A percentile compares a stretch with the other conserved stretches of the same genome.
Evolutionary conservation across 1,140 invertebrate species (phyloP).

Genomic region (Antheraea mylitta): DNA sequence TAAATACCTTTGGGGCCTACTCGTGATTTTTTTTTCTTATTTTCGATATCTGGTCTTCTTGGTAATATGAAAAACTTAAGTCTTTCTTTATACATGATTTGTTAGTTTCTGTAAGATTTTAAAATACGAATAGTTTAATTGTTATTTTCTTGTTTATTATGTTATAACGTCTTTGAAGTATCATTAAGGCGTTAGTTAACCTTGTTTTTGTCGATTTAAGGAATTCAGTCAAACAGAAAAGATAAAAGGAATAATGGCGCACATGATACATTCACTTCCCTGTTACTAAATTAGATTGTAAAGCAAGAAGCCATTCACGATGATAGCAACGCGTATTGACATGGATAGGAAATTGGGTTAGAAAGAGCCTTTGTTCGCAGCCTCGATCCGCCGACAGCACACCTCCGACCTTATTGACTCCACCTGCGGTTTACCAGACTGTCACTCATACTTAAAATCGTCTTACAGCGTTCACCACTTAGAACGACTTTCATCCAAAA

Average conservation of each 20-base stretch:
- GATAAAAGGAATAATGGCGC: slow-evolving; percentile 3
- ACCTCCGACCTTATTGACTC: slow-evolving; percentile 17
- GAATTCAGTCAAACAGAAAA: slow-evolving; percentile 10
- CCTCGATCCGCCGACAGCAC: slow-evolving; percentile 8
- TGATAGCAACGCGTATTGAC: slow-evolving; percentile 23
- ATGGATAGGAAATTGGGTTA: slow-evolving; percentile 27
- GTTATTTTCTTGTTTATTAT: neutral
- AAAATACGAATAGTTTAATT: neutral
- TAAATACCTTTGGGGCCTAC: too few species aligned
- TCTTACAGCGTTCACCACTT: too few species aligned
- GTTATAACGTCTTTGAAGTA: neutral
- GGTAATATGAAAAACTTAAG: neutral
- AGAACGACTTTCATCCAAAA: too few species aligned
- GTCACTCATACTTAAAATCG: neutral
- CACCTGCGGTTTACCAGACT: slow-evolving; percentile 22
- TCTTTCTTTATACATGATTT: too few species aligned
- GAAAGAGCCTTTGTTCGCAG: slow-evolving; percentile 13
- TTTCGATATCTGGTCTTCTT: neutral
- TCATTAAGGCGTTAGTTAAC: neutral
- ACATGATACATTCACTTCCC: slow-evolving; percentile 23
- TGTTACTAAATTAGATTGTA: slow-evolving; percentile 28
- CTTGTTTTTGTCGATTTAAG: neutral
- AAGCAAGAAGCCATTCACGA: slow-evolving; percentile 18
- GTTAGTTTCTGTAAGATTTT: too few species aligned
- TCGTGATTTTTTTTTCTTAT: neutral